Evolutionary conservation across 2,888 invertebrate genomes (phyloP).

Genomic region (Conchocele bisecta): DNA sequence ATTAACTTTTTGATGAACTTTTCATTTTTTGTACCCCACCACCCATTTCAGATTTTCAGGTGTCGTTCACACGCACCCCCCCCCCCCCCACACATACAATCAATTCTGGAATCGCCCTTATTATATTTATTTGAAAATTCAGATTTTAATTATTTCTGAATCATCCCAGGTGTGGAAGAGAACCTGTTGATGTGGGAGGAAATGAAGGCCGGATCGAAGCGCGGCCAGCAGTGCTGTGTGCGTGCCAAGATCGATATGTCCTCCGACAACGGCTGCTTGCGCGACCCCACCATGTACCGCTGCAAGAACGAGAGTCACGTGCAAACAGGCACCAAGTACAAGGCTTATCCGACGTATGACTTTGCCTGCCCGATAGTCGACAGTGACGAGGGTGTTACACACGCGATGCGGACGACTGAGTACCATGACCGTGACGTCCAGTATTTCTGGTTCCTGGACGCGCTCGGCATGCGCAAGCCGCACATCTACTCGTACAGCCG

Average conservation of each 20-base stretch:
- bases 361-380: constrained; percentile 99
- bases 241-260: constrained; percentile 99
- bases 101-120: too few relatives aligned
- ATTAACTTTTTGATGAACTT: too few relatives aligned
- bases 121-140: too few relatives aligned
- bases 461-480: constrained; percentile 88
- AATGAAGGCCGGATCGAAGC: constrained; percentile 92
- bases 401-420: constrained; percentile 98
- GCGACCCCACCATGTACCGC: constrained; percentile 99
- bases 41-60: too few relatives aligned
- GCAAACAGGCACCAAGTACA: constrained; percentile 96
- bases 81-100: too few relatives aligned
- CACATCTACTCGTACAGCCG: constrained; percentile 98
- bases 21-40: too few relatives aligned
- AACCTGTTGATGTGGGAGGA: constrained; percentile 96
- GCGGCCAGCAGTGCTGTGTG: constrained; percentile 95
- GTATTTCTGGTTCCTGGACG: constrained; percentile 91
- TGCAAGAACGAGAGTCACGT: constrained; percentile 98
- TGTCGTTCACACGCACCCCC: too few relatives aligned
- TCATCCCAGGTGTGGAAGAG: constrained; percentile 90
- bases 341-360: constrained; percentile 99
- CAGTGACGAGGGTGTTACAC: constrained; percentile 97
- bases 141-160: too few relatives aligned
- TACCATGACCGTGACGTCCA: constrained; percentile 98
- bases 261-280: constrained; percentile 96